Base-by-base conservation (phyloP, 2,888 invertebrate species). In the Allolobophora icterica region DNA sequence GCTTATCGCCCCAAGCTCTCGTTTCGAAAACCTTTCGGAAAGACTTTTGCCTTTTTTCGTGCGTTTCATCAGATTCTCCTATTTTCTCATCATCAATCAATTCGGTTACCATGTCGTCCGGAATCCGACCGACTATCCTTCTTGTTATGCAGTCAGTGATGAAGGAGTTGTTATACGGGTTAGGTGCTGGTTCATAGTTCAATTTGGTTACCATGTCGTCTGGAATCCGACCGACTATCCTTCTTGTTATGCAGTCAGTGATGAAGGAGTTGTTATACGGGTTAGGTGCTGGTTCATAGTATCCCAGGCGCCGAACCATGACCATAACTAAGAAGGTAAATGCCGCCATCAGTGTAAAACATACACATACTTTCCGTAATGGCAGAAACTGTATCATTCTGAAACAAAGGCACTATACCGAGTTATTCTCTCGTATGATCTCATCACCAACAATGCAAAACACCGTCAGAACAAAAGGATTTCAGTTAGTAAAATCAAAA, bases 191-290 rank as follows among this genome's bases (percentile, higher is more conserved):
- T n/a, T n/a, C n/a, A n/a, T n/a, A n/a, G n/a, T n/a, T n/a, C n/a
- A 42, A 11, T 71, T 45, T 89, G 21, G 71, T 40, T 15, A n/a
- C 35, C 15, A 91, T 17, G 89, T 42, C 40, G 38, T 30, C 89
- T 24, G 91, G 91, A 15, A 91, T 30, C 17, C 17, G 24, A 17
- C 92, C 92, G 33, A 92, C 35, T 33, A 92, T 89, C 24, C 90
- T 90, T 38, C 90, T 89, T 6, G 92, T 92, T 17, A 92, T 90
- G 58, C 92, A 92, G 89, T 92, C 84, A 38, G 91, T 91, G 71
- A 92, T 84, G n/a, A 30, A 58, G 30, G 58, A 58, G 58, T 30
- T 30, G 24, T 4, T 58, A 30, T 30, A 24, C 24, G 3, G 5
- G 5, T 58, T 24, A 58, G 5, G 58, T 5, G 8, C 24, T 30